Conservation (phyloP, 2,888 invertebrate species). For the Cremastobaeus sp. region DNA sequence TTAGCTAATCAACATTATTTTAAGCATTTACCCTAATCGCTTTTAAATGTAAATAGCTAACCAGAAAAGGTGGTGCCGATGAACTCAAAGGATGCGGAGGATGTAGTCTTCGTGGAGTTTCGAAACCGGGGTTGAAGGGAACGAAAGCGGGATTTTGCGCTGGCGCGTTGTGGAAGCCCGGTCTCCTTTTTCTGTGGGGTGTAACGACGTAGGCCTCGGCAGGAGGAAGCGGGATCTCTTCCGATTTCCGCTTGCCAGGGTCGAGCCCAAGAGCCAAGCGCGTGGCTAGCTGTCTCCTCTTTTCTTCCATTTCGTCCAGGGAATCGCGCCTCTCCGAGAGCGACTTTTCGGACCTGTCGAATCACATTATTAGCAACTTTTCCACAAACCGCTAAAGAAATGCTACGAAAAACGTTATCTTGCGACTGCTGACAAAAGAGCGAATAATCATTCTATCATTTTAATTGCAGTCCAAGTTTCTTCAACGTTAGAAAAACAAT, state of each 20-base stretch:
- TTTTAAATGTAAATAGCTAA: conserved; percentile 49
- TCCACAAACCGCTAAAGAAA: too few relatives aligned
- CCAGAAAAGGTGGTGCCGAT: conserved; percentile 85
- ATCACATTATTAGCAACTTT: too few relatives aligned
- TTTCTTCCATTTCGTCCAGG: conserved; percentile 74
- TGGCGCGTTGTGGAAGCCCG: conserved; percentile 92
- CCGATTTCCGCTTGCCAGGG: conserved; percentile 82
- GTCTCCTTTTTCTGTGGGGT: conserved; percentile 90
- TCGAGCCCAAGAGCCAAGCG: conserved; percentile 83
- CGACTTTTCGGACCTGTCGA: conserved; percentile 72
- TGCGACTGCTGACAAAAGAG: too few relatives aligned
- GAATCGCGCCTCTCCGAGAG: conserved; percentile 74
- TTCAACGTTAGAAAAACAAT: too few relatives aligned
- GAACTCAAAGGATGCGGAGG: conserved; percentile 85
- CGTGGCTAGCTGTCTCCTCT: conserved; percentile 74
- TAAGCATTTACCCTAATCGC: too few relatives aligned
- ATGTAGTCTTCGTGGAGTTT: conserved; percentile 80
- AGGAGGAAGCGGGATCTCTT: conserved; percentile 84
- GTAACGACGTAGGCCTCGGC: conserved; percentile 91
- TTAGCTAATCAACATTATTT: too few relatives aligned
- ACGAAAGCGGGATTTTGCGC: conserved; percentile 93
- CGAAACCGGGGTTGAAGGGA: conserved; percentile 82
- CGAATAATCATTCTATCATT: too few relatives aligned
- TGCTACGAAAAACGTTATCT: too few relatives aligned
- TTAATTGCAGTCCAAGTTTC: too few relatives aligned